Conservation (phyloP, 2,797 vertebrate genomes). For the Epinephelus malabaricus region DNA sequence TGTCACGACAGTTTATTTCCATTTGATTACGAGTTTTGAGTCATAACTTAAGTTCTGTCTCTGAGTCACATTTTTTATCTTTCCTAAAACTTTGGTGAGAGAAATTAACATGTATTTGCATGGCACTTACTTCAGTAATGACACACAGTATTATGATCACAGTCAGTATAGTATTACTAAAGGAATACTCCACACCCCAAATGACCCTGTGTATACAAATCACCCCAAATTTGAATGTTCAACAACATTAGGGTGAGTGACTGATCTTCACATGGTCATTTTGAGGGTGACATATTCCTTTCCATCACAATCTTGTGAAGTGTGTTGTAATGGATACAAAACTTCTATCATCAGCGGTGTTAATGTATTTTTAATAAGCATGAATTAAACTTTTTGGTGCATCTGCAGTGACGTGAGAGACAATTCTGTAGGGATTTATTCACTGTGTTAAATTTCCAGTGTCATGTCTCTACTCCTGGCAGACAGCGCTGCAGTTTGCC, state of each 20-base stretch:
- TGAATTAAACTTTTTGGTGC: not conserved
- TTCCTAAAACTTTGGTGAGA: constrained; percentile 1
- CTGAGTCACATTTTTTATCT: constrained; percentile 28
- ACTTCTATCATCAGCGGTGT: constrained; percentile 5
- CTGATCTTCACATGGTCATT: too few species aligned
- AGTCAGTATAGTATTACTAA: not conserved
- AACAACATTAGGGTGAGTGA: too few species aligned
- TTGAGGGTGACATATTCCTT: too few species aligned
- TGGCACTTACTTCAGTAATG: not conserved
- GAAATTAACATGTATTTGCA: constrained; percentile 3
- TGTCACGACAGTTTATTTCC: constrained; percentile 30
- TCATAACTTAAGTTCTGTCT: constrained; percentile 7
- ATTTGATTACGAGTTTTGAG: constrained; percentile 24
- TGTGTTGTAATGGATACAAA: constrained; percentile 12
- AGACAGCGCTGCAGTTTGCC: constrained; percentile 28
- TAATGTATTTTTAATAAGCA: constrained; percentile 18
- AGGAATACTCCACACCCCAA: too few species aligned
- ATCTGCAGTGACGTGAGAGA: constrained; percentile 10
- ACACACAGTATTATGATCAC: not conserved
- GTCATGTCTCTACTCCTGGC: constrained; percentile 11
- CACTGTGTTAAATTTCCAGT: not conserved
- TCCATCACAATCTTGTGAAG: not conserved
- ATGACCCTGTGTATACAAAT: too few species aligned
- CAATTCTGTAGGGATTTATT: constrained; percentile 5
- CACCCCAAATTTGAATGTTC: too few species aligned